Evolutionary conservation across 2,797 vertebrate species (phyloP).

Genomic region (Mastacembelus armatus): DNA sequence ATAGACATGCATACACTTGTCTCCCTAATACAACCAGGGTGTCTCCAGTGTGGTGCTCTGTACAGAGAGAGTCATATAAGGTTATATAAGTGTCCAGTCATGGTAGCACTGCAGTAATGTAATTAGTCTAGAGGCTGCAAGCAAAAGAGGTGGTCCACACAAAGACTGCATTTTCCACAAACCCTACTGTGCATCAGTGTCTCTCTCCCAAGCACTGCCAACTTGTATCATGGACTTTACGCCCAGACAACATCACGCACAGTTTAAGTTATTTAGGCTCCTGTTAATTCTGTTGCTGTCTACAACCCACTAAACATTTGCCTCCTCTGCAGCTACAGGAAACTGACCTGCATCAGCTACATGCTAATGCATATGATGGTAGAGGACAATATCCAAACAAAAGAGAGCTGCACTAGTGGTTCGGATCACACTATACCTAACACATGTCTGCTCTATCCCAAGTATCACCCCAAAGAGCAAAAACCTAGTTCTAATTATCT

Average conservation of each 20-base stretch:
- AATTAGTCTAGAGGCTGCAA: constrained; percentile 67
- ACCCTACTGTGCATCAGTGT: constrained; percentile 41
- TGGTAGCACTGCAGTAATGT: constrained; percentile 70
- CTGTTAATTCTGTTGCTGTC: too few species aligned
- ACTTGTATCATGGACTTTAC: constrained; percentile 7
- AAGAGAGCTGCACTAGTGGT: too few species aligned
- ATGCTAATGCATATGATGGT: background rate
- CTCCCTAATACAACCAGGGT: constrained; percentile 23
- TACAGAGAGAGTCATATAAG: constrained; percentile 70
- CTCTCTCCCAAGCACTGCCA: constrained; percentile 8
- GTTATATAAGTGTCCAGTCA: constrained; percentile 70
- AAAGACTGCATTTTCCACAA: constrained; percentile 63
- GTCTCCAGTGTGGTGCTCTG: constrained; percentile 43
- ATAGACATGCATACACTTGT: constrained; percentile 18
- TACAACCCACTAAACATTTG: too few species aligned
- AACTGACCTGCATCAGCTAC: background rate
- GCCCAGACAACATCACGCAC: background rate
- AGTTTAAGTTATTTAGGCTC: background rate
- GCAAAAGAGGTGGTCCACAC: constrained; percentile 47
- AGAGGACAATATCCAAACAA: too few species aligned
- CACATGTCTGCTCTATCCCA: too few species aligned
- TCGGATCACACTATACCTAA: too few species aligned
- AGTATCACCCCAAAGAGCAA: too few species aligned
- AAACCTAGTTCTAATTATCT: too few species aligned
- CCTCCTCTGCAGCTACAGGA: too few species aligned